Conservation (phyloP, 2,888 invertebrate genomes). For the Pristionchus maxplancki region DNA sequence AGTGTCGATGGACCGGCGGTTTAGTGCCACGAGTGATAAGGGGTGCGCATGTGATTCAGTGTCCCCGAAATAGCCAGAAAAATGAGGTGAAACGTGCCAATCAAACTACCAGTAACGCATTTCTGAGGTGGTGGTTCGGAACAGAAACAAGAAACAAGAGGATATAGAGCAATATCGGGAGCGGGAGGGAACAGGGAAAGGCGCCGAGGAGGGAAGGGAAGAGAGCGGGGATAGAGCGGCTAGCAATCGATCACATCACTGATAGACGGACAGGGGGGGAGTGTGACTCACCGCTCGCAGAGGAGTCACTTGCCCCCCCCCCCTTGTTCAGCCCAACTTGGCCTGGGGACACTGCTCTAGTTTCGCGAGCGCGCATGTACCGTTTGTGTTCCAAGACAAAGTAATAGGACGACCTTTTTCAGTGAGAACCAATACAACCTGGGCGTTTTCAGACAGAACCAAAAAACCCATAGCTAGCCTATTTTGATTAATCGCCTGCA, state of each 20-base stretch:
- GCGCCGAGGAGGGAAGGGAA: not conserved
- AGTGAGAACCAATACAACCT: no score
- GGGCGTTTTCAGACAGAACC: no score
- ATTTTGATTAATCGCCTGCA: no score
- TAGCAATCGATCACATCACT: constrained; percentile 37
- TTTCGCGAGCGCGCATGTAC: no score
- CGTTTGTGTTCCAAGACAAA: no score
- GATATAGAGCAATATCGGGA: not conserved
- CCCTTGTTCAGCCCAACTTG: not conserved
- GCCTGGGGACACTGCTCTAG: not conserved
- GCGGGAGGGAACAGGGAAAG: not conserved
- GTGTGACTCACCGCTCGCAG: not conserved
- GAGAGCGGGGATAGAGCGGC: not conserved
- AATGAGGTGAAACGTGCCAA: not conserved
- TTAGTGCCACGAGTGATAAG: not conserved
- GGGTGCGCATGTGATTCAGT: not conserved
- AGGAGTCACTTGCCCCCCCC: no score
- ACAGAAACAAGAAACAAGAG: not conserved
- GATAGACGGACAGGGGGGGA: constrained; percentile 4
- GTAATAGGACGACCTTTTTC: no score
- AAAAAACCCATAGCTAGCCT: no score
- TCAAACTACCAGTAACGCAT: not conserved
- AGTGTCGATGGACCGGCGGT: not conserved
- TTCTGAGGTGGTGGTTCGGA: not conserved
- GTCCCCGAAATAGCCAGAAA: not conserved